phyloP scores from a whole-genome alignment of 64 coral and sea anemone species.

The Pachyseris speciosa region DNA sequence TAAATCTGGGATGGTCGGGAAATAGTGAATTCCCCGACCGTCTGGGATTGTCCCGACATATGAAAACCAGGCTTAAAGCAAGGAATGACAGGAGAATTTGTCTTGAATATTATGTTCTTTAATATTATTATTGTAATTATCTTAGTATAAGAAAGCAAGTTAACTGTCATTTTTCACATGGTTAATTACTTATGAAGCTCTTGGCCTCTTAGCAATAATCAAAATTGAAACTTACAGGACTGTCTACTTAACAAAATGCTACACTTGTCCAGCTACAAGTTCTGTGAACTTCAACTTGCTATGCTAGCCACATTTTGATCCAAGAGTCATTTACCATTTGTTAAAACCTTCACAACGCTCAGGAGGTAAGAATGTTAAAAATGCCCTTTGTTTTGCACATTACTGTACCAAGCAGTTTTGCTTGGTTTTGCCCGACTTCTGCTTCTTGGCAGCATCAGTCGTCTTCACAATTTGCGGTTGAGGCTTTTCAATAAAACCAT shows the following conservation, averaged over 20 bases:
- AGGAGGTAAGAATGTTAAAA: too few species aligned
- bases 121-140: neutral
- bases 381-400: neutral
- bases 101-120: neutral
- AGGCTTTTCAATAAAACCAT: slow-evolving; percentile 63
- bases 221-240: neutral
- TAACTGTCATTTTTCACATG: neutral
- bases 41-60: too few species aligned
- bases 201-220: neutral
- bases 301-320: too few species aligned
- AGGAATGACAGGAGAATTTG: neutral
- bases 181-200: neutral
- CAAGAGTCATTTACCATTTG: too few species aligned
- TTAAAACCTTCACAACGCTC: too few species aligned
- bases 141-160: neutral
- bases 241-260: neutral
- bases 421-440: slow-evolving; percentile 59
- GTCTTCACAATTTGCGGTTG: slow-evolving; percentile 72
- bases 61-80: too few species aligned
- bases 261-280: neutral
- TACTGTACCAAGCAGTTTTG: slow-evolving; percentile 96
- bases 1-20: too few species aligned
- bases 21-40: too few species aligned
- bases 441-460: slow-evolving; percentile 78
- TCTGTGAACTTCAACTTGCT: too few species aligned